Evolutionary conservation across 2,113 vertebrate genomes (phyloP), one percentile per base, ranked within the genome.

Genomic region (Leiothrix lutea): DNA sequence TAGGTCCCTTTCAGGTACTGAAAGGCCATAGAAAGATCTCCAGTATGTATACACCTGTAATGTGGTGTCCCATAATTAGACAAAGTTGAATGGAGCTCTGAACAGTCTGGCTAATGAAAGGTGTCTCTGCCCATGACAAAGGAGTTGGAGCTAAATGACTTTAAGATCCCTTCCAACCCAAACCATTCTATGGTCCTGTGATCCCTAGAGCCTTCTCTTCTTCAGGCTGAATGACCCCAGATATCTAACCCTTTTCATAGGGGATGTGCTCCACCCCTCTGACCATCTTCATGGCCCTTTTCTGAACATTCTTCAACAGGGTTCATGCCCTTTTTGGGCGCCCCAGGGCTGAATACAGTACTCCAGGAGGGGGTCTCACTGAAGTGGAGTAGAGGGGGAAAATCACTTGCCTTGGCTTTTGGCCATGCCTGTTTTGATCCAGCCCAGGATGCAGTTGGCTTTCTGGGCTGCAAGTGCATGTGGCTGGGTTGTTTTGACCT

Each of bases 401-500:
- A 51, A 45, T 66, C 9, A 11, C 33, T 26, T 65, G 21, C 35
- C 48, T 40, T 35, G 25, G 10, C 14, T 36, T 26, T 23, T 40
- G 14, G 26, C 22, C 4, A 3, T 74, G 16, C 11, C 20, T 60
- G 12, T 60, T 81, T 45, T 67, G 12, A n/a, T 51, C 33, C 51
- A 58, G 36, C 51, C 19, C 19, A 45, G 38, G 28, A 45, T 81
- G 28, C 16, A 14, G 12, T 8, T 51, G 53, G 10, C 28, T 45
- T 51, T 67, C 38, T 67, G 69, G 23, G 38, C 53, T 81, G 7
- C 22, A 74, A 2, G 7, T 25, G 13, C 5, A 1, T 58, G 8
- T 38, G 38, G 4, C 61, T 74, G 61, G 20, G 24, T 29, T 0
- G 0, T 60, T 66, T 9, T 29, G 23, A 45, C 15, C 15, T 65